Base-by-base conservation (phyloP, 2,888 invertebrate species). In the Amiota mariae region DNA sequence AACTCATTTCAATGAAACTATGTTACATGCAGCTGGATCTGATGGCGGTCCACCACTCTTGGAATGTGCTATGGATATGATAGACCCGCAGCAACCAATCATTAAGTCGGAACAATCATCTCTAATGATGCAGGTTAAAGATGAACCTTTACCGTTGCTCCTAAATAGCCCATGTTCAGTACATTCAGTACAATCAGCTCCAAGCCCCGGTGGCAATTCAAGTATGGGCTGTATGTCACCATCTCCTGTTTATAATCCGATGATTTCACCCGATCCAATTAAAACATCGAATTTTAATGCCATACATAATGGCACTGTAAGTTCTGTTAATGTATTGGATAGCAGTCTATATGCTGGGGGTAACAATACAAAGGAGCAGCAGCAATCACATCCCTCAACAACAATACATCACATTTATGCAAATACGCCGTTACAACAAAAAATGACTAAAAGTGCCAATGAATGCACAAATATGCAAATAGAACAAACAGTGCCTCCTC, bases 251-350 rank as follows among this genome's bases (percentile, higher is more conserved):
- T 89, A 86, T 68, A 88, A 88, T 64, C 76, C 85, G 3, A 24
- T 80, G 20, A 70, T 79, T 61, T 63, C 78, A 8, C 78, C 81
- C 1, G 89, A 88, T 73, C 87, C 88, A 0, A 61, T 89, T 12
- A 85, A 89, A 80, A 81, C 84, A n/a, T 80, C 88, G 18, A 88
- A 86, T 76, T 81, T 83, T 20, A 86, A 76, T 70, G 77, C 77
- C 12, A 48, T 81, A 11, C 75, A 79, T n/a, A 36, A 36, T 36
- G 73, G 73, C n/a, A 75, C 76, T 36, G 72, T 73, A 0, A 77
- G 74, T 24, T 73, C 79, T 6, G 74, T 67, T 13, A 67, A 67
- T 67, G 67, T 67, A 2, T 18, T 67, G 67, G 67, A 51, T 9
- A 67, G 12, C 49, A 76, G 73, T 59, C 47, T 78, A n/a, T 71